These are phyloP conservation scores for Lasioglossum vierecki DNA, from an alignment of 2,888 invertebrate genomes.

Conservation along the genomic window DNA sequence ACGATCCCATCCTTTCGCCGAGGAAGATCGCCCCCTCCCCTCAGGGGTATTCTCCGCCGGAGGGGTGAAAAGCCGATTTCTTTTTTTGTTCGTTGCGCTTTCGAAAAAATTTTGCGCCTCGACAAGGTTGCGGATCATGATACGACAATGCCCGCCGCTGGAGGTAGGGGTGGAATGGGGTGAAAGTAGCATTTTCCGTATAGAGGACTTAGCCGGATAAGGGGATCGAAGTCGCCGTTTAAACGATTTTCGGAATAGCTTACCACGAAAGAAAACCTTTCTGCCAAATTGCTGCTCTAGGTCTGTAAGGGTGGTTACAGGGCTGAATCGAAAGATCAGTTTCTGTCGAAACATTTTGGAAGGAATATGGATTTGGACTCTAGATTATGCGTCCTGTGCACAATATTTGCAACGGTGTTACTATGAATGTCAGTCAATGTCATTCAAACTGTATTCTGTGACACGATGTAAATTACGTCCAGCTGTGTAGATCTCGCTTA, in stretches of 20 bases:
- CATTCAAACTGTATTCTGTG: too few species aligned
- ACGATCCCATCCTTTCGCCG: constrained; percentile 23
- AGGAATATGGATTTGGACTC: too few species aligned
- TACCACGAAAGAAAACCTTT: neutral
- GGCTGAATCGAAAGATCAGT: too few species aligned
- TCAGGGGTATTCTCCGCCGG: neutral
- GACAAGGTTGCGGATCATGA: neutral
- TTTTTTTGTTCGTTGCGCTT: neutral
- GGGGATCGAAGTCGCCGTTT: neutral
- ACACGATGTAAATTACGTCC: too few species aligned
- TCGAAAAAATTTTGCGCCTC: neutral
- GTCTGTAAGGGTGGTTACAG: neutral
- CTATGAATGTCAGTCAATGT: too few species aligned
- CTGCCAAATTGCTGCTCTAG: neutral
- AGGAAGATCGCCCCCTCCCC: neutral
- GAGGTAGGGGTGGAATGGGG: neutral
- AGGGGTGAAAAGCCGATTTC: neutral
- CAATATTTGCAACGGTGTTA: too few species aligned
- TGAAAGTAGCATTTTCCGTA: neutral
- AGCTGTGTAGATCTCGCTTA: too few species aligned
- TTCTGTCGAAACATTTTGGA: too few species aligned
- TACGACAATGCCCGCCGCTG: neutral
- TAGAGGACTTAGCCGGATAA: neutral
- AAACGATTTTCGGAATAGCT: neutral
- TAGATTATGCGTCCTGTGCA: too few species aligned